phyloP scores from a whole-genome alignment of 2,888 invertebrate genomes.

The Phragmatobia fuliginosa region DNA sequence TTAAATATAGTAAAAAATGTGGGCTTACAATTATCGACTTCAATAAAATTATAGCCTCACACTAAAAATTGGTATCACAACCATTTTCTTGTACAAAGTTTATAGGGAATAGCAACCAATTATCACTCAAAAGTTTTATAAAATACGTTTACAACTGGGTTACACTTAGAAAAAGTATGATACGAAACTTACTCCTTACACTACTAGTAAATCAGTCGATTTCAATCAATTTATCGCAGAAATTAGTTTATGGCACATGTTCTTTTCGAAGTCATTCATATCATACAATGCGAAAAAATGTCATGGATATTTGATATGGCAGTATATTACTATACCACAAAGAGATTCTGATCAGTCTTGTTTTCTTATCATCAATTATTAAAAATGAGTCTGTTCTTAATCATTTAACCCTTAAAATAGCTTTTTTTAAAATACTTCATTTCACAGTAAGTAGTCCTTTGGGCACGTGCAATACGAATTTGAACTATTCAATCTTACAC shows the following conservation, averaged over 20 bases:
- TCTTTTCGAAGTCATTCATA: slow-evolving; percentile 61
- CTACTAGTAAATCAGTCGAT: slow-evolving; percentile 61
- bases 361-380: slow-evolving; percentile 53
- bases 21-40: slow-evolving; percentile 31
- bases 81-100: slow-evolving; percentile 48
- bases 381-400: slow-evolving; percentile 32
- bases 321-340: slow-evolving; percentile 44
- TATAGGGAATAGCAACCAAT: slow-evolving; percentile 39
- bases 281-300: slow-evolving; percentile 62
- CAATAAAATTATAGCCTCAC: slow-evolving; percentile 50
- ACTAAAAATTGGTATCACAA: slow-evolving; percentile 50
- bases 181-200: slow-evolving; percentile 52
- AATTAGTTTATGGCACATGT: slow-evolving; percentile 65
- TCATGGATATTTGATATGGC: slow-evolving; percentile 61
- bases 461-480: slow-evolving; percentile 60
- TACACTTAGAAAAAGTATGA: slow-evolving; percentile 17
- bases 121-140: slow-evolving; percentile 32
- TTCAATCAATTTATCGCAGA: slow-evolving; percentile 46
- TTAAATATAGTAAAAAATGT: slow-evolving; percentile 40
- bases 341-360: slow-evolving; percentile 76
- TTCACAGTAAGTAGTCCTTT: slow-evolving; percentile 42
- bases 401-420: slow-evolving; percentile 37
- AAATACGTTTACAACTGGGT: slow-evolving; percentile 30
- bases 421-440: slow-evolving; percentile 40
- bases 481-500: slow-evolving; percentile 65